A percentile compares a stretch with the other conserved stretches of the same genome.
Conservation (phyloP, 2,113 vertebrate species). For the Herpailurus yagouaroundi region DNA sequence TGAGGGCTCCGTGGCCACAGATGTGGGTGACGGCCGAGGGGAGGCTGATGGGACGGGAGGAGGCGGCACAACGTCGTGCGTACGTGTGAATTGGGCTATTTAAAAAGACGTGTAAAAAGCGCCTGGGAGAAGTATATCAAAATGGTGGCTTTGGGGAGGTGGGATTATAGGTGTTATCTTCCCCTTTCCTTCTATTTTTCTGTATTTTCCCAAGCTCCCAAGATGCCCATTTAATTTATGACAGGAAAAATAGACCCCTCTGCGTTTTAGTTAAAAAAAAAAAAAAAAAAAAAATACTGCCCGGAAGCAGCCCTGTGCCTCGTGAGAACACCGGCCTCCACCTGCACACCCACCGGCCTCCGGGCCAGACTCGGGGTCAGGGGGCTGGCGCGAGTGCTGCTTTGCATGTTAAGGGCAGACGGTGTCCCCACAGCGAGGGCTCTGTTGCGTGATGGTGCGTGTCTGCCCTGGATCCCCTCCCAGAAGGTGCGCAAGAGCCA, state of each 20-base stretch:
- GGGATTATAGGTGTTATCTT: not conserved
- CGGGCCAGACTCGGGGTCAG: too few species aligned
- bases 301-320: not conserved
- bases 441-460: fast-evolving
- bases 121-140: not conserved
- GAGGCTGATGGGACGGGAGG: fast-evolving
- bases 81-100: not conserved
- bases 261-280: not conserved
- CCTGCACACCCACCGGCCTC: too few species aligned
- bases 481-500: not conserved
- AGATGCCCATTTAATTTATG: not conserved
- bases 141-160: not conserved
- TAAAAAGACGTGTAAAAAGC: not conserved
- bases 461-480: not conserved
- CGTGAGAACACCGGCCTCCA: too few species aligned
- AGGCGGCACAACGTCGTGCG: fast-evolving
- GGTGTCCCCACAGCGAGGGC: not conserved
- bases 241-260: constrained; percentile 54
- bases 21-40: not conserved
- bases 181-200: not conserved
- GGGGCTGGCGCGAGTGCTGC: not conserved
- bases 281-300: not conserved
- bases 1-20: not conserved
- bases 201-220: not conserved
- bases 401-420: not conserved